These are phyloP conservation scores for Drosophila mulleri DNA, from an alignment of 2,888 invertebrate species.

Conservation along the genomic window DNA sequence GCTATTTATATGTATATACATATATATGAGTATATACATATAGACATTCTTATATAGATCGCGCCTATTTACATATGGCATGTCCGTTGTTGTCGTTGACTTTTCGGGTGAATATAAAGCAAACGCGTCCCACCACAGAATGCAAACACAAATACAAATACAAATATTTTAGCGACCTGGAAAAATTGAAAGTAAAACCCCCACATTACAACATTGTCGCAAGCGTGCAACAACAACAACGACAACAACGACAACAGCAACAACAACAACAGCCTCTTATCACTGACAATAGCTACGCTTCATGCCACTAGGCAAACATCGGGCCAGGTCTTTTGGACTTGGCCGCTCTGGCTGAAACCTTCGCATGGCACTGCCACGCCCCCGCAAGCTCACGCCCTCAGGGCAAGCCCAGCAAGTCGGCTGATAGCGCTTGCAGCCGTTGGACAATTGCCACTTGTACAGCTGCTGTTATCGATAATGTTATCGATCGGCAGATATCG, in stretches of 20 bases:
- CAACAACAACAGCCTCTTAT: conserved; percentile 52
- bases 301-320: conserved; percentile 49
- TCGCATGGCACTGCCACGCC: conserved; percentile 8
- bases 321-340: conserved; percentile 39
- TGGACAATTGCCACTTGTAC: neutral
- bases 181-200: conserved; percentile 51
- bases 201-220: conserved; percentile 53
- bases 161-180: conserved; percentile 73
- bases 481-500: neutral
- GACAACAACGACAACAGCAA: no score
- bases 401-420: neutral
- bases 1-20: conserved; percentile 14
- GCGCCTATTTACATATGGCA: conserved; percentile 69
- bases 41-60: conserved; percentile 60
- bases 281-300: conserved; percentile 49
- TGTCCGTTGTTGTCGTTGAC: conserved; percentile 64
- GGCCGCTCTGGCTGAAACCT: conserved; percentile 28
- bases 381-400: neutral
- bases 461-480: conserved; percentile 1
- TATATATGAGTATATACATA: conserved; percentile 36
- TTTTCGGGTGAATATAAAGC: conserved; percentile 63
- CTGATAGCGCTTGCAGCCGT: neutral
- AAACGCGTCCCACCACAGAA: conserved; percentile 44
- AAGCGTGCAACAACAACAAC: conserved; percentile 32
- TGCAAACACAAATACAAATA: conserved; percentile 60